These are phyloP conservation scores for Drosophila orosa DNA, from an alignment of 1,140 invertebrate species.

Conservation along the genomic window DNA sequence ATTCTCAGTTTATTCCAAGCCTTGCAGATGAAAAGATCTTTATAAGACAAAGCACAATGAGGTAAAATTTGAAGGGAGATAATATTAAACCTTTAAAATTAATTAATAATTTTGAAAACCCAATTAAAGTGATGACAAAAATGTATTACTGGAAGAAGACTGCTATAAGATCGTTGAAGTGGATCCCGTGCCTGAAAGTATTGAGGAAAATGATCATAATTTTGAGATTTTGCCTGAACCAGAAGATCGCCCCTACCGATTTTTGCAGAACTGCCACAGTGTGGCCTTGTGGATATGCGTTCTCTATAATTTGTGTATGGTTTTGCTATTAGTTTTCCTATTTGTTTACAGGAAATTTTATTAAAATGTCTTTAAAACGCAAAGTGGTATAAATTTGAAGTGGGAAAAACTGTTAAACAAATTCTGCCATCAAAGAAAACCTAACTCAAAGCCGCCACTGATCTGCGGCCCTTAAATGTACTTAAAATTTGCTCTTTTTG, in stretches of 20 bases:
- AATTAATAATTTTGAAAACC: background rate
- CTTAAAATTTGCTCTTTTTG: constrained; percentile 57
- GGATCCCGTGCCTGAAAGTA: background rate
- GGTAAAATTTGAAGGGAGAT: background rate
- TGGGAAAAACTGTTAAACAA: background rate
- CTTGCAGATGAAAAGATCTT: constrained; percentile 25
- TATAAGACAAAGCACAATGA: constrained; percentile 5
- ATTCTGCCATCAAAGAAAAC: constrained; percentile 1
- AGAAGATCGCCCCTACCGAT: background rate
- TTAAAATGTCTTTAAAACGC: constrained; percentile 1
- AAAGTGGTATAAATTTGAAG: background rate
- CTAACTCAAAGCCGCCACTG: constrained; percentile 7
- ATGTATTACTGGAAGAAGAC: constrained; percentile 18
- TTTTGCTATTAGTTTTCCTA: constrained; percentile 27
- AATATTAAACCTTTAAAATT: no score
- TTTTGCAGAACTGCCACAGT: constrained; percentile 28
- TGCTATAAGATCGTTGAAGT: constrained; percentile 9
- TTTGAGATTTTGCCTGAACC: background rate
- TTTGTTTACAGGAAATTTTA: constrained; percentile 34
- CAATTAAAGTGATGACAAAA: constrained; percentile 28
- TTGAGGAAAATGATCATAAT: background rate
- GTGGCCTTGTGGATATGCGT: constrained; percentile 44
- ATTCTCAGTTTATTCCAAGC: constrained; percentile 32
- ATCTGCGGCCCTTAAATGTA: constrained; percentile 56
- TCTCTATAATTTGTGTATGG: constrained; percentile 52